These are phyloP conservation scores for Oryzias javanicus DNA, from an alignment of 2,113 vertebrate species.

Conservation along the genomic window DNA sequence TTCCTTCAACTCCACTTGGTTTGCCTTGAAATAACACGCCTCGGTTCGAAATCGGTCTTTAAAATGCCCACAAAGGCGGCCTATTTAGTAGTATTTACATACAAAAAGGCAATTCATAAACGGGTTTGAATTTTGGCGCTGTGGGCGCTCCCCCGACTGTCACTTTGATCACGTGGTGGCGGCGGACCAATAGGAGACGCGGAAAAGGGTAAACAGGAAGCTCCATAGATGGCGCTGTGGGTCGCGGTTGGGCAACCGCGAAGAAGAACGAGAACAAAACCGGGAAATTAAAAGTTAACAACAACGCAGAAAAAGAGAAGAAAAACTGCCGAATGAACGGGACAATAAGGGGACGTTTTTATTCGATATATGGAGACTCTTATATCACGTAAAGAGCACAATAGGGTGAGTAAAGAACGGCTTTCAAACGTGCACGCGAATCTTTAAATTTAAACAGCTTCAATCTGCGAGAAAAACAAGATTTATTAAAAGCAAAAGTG, in stretches of 20 bases:
- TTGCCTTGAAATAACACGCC: not conserved
- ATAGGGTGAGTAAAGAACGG: slow-evolving; percentile 19
- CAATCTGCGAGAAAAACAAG: fast-evolving
- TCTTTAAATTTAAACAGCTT: not conserved
- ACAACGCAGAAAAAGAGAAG: slow-evolving; percentile 13
- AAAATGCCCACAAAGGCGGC: not conserved
- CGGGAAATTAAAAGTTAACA: slow-evolving; percentile 27
- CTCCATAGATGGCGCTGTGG: slow-evolving; percentile 12
- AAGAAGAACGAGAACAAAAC: slow-evolving; percentile 15
- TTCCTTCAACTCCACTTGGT: slow-evolving; percentile 16
- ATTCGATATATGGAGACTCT: not conserved
- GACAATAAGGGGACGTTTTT: not conserved
- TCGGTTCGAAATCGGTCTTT: not conserved
- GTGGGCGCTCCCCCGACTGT: slow-evolving; percentile 32
- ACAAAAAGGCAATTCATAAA: not conserved
- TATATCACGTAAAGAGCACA: not conserved
- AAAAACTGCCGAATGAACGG: not conserved
- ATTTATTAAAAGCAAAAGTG: not conserved
- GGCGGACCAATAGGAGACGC: slow-evolving; percentile 33
- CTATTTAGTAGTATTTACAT: slow-evolving; percentile 31
- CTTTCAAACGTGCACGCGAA: not conserved
- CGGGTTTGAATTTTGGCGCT: slow-evolving; percentile 96
- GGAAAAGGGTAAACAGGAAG: slow-evolving; percentile 7
- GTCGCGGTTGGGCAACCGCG: not conserved
- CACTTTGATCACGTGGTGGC: slow-evolving; percentile 54